Conservation (phyloP, 2,797 vertebrate genomes). For the Coracias cyanogaster region DNA sequence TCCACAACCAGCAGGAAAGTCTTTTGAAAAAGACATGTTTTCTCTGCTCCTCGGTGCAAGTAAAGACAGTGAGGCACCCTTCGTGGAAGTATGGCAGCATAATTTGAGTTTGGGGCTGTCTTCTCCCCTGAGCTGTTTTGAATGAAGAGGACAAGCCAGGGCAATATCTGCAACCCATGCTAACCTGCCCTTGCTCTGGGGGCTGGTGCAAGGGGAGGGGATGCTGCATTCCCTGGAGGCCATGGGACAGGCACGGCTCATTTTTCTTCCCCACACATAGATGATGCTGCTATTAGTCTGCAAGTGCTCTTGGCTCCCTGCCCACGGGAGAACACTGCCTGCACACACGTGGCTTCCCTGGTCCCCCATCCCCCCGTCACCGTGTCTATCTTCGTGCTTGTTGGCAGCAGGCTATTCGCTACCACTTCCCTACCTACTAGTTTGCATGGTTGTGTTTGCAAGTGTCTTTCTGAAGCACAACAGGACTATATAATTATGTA, state of each 20-base stretch:
- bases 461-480: neutral
- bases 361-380: neutral
- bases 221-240: neutral
- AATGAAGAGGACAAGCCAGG: conserved; percentile 11
- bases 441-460: neutral
- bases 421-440: neutral
- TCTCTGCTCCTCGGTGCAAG: neutral
- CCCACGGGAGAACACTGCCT: neutral
- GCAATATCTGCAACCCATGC: neutral
- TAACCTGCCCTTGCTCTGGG: neutral
- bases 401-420: neutral
- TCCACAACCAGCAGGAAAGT: neutral
- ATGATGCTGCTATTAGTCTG: neutral
- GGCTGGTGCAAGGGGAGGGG: neutral
- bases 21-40: neutral
- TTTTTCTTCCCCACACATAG: conserved; percentile 1
- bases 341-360: neutral
- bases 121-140: neutral
- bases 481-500: conserved; percentile 25
- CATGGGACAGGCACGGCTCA: neutral
- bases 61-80: neutral
- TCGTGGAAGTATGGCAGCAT: neutral
- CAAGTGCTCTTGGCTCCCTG: neutral
- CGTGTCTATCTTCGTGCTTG: rapidly evolving
- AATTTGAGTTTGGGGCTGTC: neutral